Base-by-base conservation (phyloP, 2,888 invertebrate genomes). In the Dicyrtoma fusca region DNA sequence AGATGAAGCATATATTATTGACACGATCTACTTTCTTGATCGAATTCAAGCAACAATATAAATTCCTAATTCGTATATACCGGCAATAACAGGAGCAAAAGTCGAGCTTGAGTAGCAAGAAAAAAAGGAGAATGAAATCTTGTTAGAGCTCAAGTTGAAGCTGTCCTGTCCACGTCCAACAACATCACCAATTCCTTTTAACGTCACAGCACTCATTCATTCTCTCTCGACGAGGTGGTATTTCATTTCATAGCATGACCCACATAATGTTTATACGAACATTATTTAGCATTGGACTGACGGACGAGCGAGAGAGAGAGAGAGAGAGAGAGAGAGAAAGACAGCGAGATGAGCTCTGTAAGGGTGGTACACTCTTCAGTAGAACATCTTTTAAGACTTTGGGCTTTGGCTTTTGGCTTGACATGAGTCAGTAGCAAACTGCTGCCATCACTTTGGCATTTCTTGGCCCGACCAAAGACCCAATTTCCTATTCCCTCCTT, bases 81-180 rank as follows among this genome's bases (percentile, higher is more conserved):
- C 3, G 21, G 64, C 49, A 64, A 64, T 64, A 47, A 49, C 64
- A 64, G 64, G 49, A 64, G 64, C 45, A 64, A 64, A 45, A 64
- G 64, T 64, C 34, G 25, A 34, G 34, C 34, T 59, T 13, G 13
- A 34, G 34, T 59, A 17, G 14, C n/a, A 34, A 21, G 57, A 57
- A 21, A 53, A 19, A 17, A 53, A 19, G 26, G 11, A 42, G 42
- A 42, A 42, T 34, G 17, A 61, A 53, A 14, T 42, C 61, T 34
- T 34, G 62, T 57, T 57, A 57, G 21, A 57, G n/a, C 21, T 57
- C 21, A 47, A 63, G 44, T 47, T 21, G n/a, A 62, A 45, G 13
- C 11, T 62, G 44, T 62, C 23, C 19, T 62, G 45, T 62, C 62
- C 45, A 11, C 44, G 11, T 55, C 21, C 6, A 55, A n/a, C n/a